Evolutionary conservation across 2,888 invertebrate species (phyloP), one percentile per base, ranked within the genome.

Genomic region (Pecten maximus): DNA sequence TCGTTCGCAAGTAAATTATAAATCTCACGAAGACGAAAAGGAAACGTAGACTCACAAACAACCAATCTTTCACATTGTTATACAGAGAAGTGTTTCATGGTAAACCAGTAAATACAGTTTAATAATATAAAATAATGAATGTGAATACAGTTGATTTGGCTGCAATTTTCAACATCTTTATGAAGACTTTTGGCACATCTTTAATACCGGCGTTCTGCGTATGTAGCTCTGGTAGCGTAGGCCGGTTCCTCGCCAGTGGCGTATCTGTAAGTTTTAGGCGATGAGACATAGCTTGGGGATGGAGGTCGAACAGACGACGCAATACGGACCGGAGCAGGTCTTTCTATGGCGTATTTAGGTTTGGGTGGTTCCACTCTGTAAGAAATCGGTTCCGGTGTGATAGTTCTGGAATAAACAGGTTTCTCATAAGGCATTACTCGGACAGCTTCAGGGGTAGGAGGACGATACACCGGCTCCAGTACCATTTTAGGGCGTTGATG

Each of bases 201-300:
- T 35, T 74, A 74, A 74, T 74, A 74, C 74, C 74, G 74, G 74
- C 74, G 74, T 28, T 74, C 74, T 74, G 6, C 35, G 15, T 74
- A 74, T 28, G 74, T 74, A 8, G 35, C 35, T 15, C 74, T 74
- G 35, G 35, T 0, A 23, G 28, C 74, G 35, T 74, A 74, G 8
- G 74, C 4, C 12, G 74, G 74, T 6, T 74, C 74, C 74, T 74
- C 74, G 28, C 2, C 35, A 35, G 74, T 74, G 12, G 35, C 3
- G 74, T 74, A 74, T 35, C 74, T 74, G 74, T 74, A 74, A 8
- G 74, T 74, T 35, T 74, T 74, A 6, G 74, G 74, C 0, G 74
- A 8, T 19, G 54, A 1, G 0, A n/a, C 54, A 54, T 54, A 54
- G 54, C 23, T 23, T 54, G 54, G 54, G 23, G 54, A 74, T 15